Base-by-base conservation (phyloP, 2,888 invertebrate genomes). In the Beris chalybata region DNA sequence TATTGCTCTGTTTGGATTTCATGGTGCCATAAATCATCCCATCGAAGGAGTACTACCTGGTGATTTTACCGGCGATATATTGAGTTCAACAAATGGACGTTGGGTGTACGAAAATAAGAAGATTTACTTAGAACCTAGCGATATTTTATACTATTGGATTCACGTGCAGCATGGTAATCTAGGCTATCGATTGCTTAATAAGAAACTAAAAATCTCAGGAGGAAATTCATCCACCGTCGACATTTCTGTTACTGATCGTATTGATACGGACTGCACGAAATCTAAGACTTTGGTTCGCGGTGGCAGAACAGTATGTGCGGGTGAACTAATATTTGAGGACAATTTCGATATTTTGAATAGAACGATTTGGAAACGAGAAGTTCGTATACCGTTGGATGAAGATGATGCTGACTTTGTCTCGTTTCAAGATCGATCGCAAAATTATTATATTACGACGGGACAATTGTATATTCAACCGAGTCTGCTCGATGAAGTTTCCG, bases 101-200 rank as follows among this genome's bases (percentile, higher is more conserved):
- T 89, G 88, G 86, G 75, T 80, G 0, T 82, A 82, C 57, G 82
- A 84, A 57, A 82, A 86, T 71, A 74, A 74, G 0, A 74, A 82
- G 47, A 57, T 80, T 1, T 70, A 72, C 58, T 72, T 89, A 29
- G 81, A 81, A 64, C 73, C 81, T 1, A 85, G 84, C 0, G 89
- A 89, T 74, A 77, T 81, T 11, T 77, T 90, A 44, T 77, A 85
- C 71, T 86, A 89, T 71, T 87, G 89, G 81, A 81, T 86, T 0
- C 85, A 85, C 71, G 85, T 86, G 0, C 85, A 87, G 52, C 76
- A 83, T 6, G 78, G 85, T 2, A 52, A 31, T n/a, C n/a, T 15
- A 55, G 61, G 15, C 6, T 69, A 66, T 56, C 59, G 64, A n/a
- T 45, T 47, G 52, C 9, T 47, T 12, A 65, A 67, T 7, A 48